Conservation (phyloP, 2,888 invertebrate genomes). For the Acanthosoma haemorrhoidale region DNA sequence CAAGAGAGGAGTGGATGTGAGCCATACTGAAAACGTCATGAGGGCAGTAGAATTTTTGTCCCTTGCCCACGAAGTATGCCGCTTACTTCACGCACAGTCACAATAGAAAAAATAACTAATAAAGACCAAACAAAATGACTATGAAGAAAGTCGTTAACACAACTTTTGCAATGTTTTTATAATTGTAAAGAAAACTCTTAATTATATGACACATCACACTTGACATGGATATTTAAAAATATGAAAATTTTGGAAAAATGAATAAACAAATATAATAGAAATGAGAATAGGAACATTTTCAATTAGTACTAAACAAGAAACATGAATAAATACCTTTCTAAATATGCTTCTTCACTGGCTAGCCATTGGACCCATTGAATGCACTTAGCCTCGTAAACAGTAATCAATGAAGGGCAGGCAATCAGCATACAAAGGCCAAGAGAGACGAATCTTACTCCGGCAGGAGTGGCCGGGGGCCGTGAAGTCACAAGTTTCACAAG, state of each 20-base stretch:
- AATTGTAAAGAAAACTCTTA: too few relatives aligned
- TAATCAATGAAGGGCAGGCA: constrained; percentile 82
- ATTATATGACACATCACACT: too few relatives aligned
- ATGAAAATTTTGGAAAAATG: background rate
- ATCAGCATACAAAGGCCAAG: constrained; percentile 90
- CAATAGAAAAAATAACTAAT: too few relatives aligned
- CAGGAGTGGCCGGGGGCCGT: constrained; percentile 81
- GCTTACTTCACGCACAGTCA: too few relatives aligned
- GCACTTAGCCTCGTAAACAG: constrained; percentile 68
- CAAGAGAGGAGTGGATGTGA: too few relatives aligned
- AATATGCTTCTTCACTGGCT: constrained; percentile 82
- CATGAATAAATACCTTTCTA: constrained; percentile 57
- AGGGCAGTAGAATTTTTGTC: too few relatives aligned
- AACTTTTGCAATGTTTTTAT: too few relatives aligned
- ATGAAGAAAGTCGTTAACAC: too few relatives aligned
- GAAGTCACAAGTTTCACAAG: constrained; percentile 81
- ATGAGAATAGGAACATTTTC: background rate
- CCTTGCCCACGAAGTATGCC: too few relatives aligned
- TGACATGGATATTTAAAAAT: too few relatives aligned
- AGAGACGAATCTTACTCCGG: constrained; percentile 88
- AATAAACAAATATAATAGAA: background rate
- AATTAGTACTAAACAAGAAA: background rate
- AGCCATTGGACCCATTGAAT: constrained; percentile 94
- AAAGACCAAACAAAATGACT: too few relatives aligned
- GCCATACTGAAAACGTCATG: too few relatives aligned